phyloP scores from a whole-genome alignment of 2,797 vertebrate species.

The Lepus townsendii region DNA sequence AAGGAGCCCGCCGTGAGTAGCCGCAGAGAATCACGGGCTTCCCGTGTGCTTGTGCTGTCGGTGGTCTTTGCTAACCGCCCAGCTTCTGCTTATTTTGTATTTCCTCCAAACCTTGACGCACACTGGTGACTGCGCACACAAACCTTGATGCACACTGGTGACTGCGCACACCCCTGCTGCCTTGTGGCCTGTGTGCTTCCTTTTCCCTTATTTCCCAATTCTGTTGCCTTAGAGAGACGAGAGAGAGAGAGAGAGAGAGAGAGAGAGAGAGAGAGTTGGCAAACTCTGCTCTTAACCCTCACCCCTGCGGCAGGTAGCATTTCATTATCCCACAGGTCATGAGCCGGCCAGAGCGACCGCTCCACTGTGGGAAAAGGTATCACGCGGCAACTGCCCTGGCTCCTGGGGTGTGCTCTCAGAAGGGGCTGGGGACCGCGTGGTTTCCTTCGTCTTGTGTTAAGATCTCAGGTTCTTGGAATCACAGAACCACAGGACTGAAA shows the following conservation, averaged over 20 bases:
- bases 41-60: not conserved
- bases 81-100: not conserved
- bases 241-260: not conserved
- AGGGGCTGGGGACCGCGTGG: not conserved
- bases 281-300: not conserved
- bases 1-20: constrained; percentile 1
- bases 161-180: not conserved
- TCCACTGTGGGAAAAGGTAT: not conserved
- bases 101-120: not conserved
- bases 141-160: not conserved
- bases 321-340: not conserved
- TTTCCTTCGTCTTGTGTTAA: too few species aligned
- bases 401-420: fast-evolving
- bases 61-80: not conserved
- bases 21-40: not conserved
- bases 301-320: not conserved
- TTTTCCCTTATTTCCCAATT: not conserved
- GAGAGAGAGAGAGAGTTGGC: not conserved
- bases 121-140: not conserved
- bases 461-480: not conserved
- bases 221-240: not conserved
- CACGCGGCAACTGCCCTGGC: not conserved
- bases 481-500: not conserved
- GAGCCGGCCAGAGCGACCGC: not conserved
- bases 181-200: not conserved